phyloP scores from a whole-genome alignment of 2,797 vertebrate species.

The Eulemur mongoz region DNA sequence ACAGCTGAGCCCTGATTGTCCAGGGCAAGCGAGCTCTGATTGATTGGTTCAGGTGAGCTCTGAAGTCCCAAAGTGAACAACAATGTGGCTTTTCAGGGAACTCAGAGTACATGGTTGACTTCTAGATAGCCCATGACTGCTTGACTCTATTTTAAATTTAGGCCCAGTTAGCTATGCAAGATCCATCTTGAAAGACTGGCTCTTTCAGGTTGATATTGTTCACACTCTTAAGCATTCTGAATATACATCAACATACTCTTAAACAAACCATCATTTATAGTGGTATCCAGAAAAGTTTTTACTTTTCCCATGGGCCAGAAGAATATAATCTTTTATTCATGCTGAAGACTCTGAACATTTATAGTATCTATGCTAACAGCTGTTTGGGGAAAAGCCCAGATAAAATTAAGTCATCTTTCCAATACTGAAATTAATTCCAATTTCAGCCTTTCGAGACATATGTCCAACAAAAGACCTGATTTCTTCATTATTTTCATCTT shows the following conservation, averaged over 20 bases:
- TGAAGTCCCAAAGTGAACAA: neutral
- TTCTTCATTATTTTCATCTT: neutral
- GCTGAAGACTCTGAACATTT: neutral
- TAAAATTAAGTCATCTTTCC: constrained; percentile 39
- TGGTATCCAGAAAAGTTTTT: neutral
- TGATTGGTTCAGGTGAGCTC: neutral
- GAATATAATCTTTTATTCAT: constrained; percentile 53
- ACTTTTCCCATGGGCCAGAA: neutral
- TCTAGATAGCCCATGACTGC: neutral
- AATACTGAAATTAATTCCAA: constrained; percentile 25
- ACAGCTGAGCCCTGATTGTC: neutral
- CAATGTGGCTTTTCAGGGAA: neutral
- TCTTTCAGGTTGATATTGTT: neutral
- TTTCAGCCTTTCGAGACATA: constrained; percentile 46
- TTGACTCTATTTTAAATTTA: neutral
- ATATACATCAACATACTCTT: neutral
- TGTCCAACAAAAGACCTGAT: neutral
- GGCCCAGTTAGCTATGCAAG: neutral
- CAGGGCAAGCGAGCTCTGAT: neutral
- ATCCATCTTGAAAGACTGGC: neutral
- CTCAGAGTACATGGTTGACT: neutral
- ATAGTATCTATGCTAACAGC: neutral
- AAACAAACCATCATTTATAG: neutral
- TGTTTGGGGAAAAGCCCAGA: constrained; percentile 32
- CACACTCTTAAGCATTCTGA: neutral